Base-by-base conservation (phyloP, 1,140 invertebrate genomes). In the Physella acuta region DNA sequence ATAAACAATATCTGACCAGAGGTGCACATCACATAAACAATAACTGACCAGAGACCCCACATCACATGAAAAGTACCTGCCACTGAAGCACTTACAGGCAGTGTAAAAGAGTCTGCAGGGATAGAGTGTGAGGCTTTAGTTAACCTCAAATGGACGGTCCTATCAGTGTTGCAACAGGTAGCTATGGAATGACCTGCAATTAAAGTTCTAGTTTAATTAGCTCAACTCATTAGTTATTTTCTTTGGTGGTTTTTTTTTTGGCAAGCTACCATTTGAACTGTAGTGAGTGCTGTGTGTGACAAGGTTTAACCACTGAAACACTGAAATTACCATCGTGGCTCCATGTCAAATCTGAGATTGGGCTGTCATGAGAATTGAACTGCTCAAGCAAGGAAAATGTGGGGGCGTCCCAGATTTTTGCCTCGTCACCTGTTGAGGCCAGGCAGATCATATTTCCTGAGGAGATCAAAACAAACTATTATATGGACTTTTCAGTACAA, bases 401-500 rank as follows among this genome's bases (percentile, higher is more conserved):
- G 26, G 51, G 17, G 39, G 68, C 70, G 64, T 84, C 81, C 82
- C 81, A 84, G 1, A 84, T 52, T 65, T 79, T 83, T 33, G 83
- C 75, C 63, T 83, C 81, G 73, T 82, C 81, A 8, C 81, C 81
- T 11, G 78, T 77, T 69, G 82, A 81, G 16, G 77, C 78, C 24
- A 84, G 65, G 63, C 71, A 74, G 26, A 79, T 31, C 17, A 63
- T 64, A n/a, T n/a, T n/a, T n/a, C n/a, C n/a, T n/a, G n/a, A n/a
- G n/a, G n/a, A n/a, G n/a, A n/a, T n/a, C n/a, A n/a, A n/a, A n/a
- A n/a, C n/a, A n/a, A n/a, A n/a, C n/a, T n/a, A n/a, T n/a, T n/a
- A n/a, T n/a, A n/a, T n/a, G n/a, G n/a, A n/a, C n/a, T n/a, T n/a
- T n/a, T n/a, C n/a, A n/a, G n/a, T n/a, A n/a, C n/a, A n/a, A n/a